Evolutionary conservation across 2,888 invertebrate species (phyloP).

Genomic region (Panopea generosa): DNA sequence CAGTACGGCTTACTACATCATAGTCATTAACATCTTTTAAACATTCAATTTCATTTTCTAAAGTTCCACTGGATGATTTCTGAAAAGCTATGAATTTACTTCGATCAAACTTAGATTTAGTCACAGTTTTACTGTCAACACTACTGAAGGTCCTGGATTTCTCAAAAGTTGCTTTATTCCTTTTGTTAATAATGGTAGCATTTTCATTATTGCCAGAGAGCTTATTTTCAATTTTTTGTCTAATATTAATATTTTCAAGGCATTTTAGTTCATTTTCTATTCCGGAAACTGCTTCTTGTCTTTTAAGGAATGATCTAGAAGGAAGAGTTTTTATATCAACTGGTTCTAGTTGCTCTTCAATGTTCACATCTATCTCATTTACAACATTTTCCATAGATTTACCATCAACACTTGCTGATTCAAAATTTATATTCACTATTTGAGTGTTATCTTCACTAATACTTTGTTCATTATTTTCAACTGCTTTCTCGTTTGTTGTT

Average conservation of each 20-base stretch:
- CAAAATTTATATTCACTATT: background rate
- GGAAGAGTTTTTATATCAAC: background rate
- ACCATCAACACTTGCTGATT: background rate
- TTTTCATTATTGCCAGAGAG: too few species aligned
- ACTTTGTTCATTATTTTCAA: too few species aligned
- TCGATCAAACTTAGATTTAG: constrained; percentile 13
- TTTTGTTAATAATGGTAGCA: too few species aligned
- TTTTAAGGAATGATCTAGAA: constrained; percentile 1
- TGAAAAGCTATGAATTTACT: constrained; percentile 28
- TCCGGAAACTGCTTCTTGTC: constrained; percentile 21
- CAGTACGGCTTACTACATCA: constrained; percentile 23
- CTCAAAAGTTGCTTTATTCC: too few species aligned
- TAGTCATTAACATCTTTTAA: constrained; percentile 25
- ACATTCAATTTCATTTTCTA: constrained; percentile 35
- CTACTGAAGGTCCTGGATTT: too few species aligned
- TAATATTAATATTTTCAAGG: background rate
- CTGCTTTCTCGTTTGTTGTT: too few species aligned
- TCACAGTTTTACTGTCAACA: too few species aligned
- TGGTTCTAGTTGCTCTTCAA: background rate
- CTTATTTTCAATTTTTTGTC: too few species aligned
- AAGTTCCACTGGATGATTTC: constrained; percentile 29
- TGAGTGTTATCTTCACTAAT: too few species aligned
- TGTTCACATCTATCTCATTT: constrained; percentile 1
- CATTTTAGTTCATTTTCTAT: background rate
- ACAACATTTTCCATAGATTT: background rate